Percentiles rank a stretch among this genome's conserved stretches.
These are phyloP conservation scores for Drosophila cardini DNA, from an alignment of 1,140 invertebrate species.

Conservation along the genomic window DNA sequence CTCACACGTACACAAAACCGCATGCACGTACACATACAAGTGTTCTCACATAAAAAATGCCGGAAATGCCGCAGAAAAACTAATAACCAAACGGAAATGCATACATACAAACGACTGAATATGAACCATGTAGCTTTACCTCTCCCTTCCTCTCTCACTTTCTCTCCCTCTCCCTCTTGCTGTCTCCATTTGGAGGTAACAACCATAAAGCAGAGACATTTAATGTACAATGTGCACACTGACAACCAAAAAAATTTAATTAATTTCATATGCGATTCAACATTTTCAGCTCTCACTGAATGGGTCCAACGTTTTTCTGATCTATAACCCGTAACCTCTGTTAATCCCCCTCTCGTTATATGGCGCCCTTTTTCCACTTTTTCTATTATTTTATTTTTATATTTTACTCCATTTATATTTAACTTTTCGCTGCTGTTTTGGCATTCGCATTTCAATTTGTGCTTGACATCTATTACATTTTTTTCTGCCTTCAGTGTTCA, in stretches of 20 bases:
- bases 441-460: constrained; percentile 67
- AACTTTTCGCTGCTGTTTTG: constrained; percentile 44
- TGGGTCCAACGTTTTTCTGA: constrained; percentile 22
- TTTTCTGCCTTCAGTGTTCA: constrained; percentile 27
- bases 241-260: constrained; percentile 71
- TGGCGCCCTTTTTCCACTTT: not conserved
- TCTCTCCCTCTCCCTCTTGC: not conserved
- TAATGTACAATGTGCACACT: constrained; percentile 60
- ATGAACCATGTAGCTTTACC: not conserved
- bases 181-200: constrained; percentile 46
- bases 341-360: not conserved
- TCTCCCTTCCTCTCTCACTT: not conserved
- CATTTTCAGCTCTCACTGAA: constrained; percentile 43
- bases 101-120: constrained; percentile 22
- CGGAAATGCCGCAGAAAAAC: constrained; percentile 73
- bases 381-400: constrained; percentile 30
- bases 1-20: constrained; percentile 39
- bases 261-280: constrained; percentile 77
- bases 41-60: constrained; percentile 58
- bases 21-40: constrained; percentile 40
- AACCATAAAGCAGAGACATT: constrained; percentile 77
- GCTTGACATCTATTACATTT: constrained; percentile 80
- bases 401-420: constrained; percentile 28
- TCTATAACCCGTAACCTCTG: constrained; percentile 9
- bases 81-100: constrained; percentile 80